Evolutionary conservation across 2,797 vertebrate genomes (phyloP), one percentile per base, ranked within the genome.

Genomic region (Intellagama lesueurii): DNA sequence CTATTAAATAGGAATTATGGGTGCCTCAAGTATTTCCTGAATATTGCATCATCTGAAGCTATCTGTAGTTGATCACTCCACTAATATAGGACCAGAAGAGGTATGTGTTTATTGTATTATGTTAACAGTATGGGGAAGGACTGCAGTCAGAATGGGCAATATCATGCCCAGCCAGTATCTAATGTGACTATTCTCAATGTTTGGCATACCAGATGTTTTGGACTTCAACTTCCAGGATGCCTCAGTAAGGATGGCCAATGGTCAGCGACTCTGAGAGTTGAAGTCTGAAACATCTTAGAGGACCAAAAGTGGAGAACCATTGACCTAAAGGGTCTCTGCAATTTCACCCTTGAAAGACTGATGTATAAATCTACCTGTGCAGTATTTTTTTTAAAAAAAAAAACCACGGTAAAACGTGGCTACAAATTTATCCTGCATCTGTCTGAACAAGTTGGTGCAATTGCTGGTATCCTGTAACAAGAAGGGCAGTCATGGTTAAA

Each of bases 401-500:
- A 92, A 93, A 92, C 60, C 64, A 0, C 85, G 88, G 30, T 81
- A 30, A 76, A 90, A 81, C 92, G 87, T 73, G 84, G 3, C 69
- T 68, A 89, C 88, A 92, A 90, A 93, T 91, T 56, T 64, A 52
- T 35, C 44, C 0, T 76, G 4, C 17, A 69, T 88, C 76, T 22
- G 4, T 0, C 44, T 87, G 56, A 78, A 22, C 86, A 26, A 75
- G 56, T 32, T 87, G n/a, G 89, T 35, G 64, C 78, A 92, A 82
- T 88, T 77, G 88, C 14, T 90, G 89, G 79, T 89, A 83, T 91
- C 44, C n/a, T 66, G 7, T 56, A 78, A 87, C 26, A 84, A 68
- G 73, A 86, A 86, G 88, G 84, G 49, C 28, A 91, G 75, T 88
- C 87, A 60, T 8, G 24, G 60, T 69, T 92, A 89, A 81, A 94